A percentile compares a stretch with the other conserved stretches of the same genome.
Evolutionary conservation across 1,140 invertebrate species (phyloP).

Genomic region (Tenebrio molitor): DNA sequence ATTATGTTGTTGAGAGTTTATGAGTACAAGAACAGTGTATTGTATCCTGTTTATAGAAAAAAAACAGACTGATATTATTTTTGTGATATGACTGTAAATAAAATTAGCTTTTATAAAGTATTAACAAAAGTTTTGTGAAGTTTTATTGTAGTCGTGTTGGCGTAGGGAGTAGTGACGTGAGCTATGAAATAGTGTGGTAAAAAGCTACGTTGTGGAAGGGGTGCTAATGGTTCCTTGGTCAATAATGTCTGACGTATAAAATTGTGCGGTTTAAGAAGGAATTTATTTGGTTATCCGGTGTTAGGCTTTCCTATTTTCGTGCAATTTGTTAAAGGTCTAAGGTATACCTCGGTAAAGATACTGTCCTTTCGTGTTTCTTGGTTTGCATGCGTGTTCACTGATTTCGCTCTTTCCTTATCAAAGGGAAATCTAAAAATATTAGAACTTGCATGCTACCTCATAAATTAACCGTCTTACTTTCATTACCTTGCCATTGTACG

Average conservation of each 20-base stretch:
- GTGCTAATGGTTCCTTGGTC: constrained; percentile 18
- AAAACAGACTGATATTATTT: constrained; percentile 48
- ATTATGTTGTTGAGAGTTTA: no score
- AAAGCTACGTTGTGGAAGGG: not conserved
- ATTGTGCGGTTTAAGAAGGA: constrained; percentile 29
- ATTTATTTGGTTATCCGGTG: constrained; percentile 46
- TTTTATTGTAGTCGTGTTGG: not conserved
- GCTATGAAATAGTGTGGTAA: not conserved
- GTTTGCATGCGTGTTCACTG: constrained; percentile 49
- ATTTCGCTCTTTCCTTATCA: constrained; percentile 49
- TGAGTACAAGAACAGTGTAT: constrained; percentile 16
- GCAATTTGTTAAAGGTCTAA: constrained; percentile 47
- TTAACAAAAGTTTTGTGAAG: constrained; percentile 5
- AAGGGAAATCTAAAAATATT: constrained; percentile 47
- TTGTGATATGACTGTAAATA: constrained; percentile 43
- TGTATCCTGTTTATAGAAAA: constrained; percentile 33
- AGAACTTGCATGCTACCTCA: constrained; percentile 40
- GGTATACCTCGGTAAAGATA: constrained; percentile 40
- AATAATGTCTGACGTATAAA: constrained; percentile 27
- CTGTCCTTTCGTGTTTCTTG: constrained; percentile 47
- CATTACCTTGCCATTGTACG: constrained; percentile 28
- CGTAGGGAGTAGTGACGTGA: not conserved
- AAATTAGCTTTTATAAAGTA: constrained; percentile 19
- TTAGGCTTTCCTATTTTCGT: constrained; percentile 42
- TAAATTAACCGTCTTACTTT: constrained; percentile 46